These are phyloP conservation scores for Cosmopolites sordidus DNA, from an alignment of 2,888 invertebrate genomes.

Conservation along the genomic window DNA sequence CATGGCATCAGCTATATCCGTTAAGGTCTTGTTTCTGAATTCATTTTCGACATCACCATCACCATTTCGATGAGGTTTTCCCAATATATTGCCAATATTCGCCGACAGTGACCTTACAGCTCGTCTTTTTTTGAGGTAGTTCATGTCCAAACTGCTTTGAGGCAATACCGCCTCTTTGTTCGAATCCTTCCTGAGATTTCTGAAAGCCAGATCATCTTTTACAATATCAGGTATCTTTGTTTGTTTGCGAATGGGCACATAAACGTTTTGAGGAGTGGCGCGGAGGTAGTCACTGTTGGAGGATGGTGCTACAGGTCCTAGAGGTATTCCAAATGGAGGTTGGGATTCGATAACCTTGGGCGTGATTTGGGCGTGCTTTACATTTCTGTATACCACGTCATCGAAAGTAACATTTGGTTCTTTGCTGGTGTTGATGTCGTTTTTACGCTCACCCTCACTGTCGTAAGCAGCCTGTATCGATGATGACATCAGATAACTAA, in stretches of 20 bases:
- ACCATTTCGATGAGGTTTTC: slow-evolving; percentile 50
- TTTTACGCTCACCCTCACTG: slow-evolving; percentile 44
- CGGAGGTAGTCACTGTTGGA: slow-evolving; percentile 82
- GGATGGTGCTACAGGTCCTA: slow-evolving; percentile 77
- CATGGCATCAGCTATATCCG: slow-evolving; percentile 49
- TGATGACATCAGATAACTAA: slow-evolving; percentile 67
- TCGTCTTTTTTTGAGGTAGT: slow-evolving; percentile 65
- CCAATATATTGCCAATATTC: slow-evolving; percentile 74
- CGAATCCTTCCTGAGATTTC: slow-evolving; percentile 78
- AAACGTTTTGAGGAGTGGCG: slow-evolving; percentile 59
- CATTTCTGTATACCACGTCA: slow-evolving; percentile 78
- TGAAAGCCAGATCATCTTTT: slow-evolving; percentile 82
- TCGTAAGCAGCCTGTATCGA: slow-evolving; percentile 60
- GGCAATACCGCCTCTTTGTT: slow-evolving; percentile 51
- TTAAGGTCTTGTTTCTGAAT: slow-evolving; percentile 41
- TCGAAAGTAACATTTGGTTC: slow-evolving; percentile 81
- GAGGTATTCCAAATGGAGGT: slow-evolving; percentile 86
- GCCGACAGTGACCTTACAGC: slow-evolving; percentile 80
- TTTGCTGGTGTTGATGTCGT: slow-evolving; percentile 41
- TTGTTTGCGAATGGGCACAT: slow-evolving; percentile 60
- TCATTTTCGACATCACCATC: slow-evolving; percentile 33
- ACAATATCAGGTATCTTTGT: slow-evolving; percentile 75
- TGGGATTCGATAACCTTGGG: slow-evolving; percentile 73
- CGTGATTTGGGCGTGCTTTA: slow-evolving; percentile 71
- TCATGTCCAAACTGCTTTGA: slow-evolving; percentile 37